Conservation (phyloP, 2,888 invertebrate species). For the Pristionchus fissidentatus region DNA sequence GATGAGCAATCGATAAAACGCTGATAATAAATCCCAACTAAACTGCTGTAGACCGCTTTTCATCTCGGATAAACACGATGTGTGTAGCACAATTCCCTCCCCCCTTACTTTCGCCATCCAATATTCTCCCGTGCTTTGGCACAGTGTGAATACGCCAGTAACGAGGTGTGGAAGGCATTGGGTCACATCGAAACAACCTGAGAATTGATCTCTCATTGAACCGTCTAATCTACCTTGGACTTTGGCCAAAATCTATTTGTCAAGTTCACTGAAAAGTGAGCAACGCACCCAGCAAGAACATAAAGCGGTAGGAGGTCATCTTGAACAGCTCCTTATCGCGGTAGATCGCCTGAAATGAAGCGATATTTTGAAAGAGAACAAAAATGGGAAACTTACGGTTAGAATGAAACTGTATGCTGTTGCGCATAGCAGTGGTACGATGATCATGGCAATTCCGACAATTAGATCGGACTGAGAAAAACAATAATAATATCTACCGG, state of each 20-base stretch:
- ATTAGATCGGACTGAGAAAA: constrained; percentile 18
- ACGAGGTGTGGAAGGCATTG: constrained; percentile 66
- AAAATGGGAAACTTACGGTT: not conserved
- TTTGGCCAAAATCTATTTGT: too few species aligned
- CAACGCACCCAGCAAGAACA: constrained; percentile 65
- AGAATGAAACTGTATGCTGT: constrained; percentile 30
- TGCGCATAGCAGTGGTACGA: not conserved
- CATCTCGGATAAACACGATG: not conserved
- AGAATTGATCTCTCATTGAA: too few species aligned
- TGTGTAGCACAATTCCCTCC: too few species aligned
- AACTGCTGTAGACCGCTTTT: too few species aligned
- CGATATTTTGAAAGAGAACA: not conserved
- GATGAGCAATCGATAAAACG: too few species aligned
- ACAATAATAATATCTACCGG: not conserved
- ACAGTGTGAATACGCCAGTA: constrained; percentile 67
- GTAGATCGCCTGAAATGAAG: constrained; percentile 56
- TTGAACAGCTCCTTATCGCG: constrained; percentile 62
- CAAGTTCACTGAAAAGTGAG: too few species aligned
- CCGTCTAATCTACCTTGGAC: too few species aligned
- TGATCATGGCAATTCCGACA: constrained; percentile 24
- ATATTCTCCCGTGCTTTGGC: constrained; percentile 57
- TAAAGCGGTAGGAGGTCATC: constrained; percentile 66
- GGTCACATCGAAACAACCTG: constrained; percentile 58
- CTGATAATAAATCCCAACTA: too few species aligned
- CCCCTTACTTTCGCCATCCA: constrained; percentile 60